phyloP scores from a whole-genome alignment of 2,113 vertebrate genomes.

The Mus musculus region DNA sequence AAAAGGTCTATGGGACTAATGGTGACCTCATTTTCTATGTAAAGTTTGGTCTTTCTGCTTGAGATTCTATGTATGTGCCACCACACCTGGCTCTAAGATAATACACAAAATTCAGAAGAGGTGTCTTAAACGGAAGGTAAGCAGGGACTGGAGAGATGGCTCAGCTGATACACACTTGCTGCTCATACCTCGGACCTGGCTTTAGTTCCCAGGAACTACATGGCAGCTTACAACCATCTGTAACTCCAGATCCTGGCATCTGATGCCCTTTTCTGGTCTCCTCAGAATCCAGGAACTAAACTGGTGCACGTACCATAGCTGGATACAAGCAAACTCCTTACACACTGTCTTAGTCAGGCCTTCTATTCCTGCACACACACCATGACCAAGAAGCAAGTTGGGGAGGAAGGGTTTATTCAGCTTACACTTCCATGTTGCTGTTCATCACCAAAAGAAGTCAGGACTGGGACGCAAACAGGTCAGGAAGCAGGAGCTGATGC shows the following conservation, averaged over 20 bases:
- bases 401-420: too few species aligned
- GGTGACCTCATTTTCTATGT: neutral
- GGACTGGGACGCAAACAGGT: too few species aligned
- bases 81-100: neutral
- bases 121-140: neutral
- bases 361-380: too few species aligned
- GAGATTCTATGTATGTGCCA: neutral
- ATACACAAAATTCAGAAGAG: neutral
- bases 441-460: too few species aligned
- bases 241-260: neutral
- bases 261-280: neutral
- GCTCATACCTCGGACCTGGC: neutral
- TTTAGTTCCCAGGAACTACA: neutral
- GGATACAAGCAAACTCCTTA: neutral
- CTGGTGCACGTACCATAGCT: neutral
- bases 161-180: neutral
- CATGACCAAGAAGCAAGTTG: too few species aligned
- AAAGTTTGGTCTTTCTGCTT: neutral
- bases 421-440: too few species aligned
- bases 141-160: neutral
- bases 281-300: neutral
- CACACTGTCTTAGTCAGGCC: too few species aligned
- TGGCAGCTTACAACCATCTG: neutral
- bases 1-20: neutral
- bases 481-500: too few species aligned